These are phyloP conservation scores for Lepeophtheirus nordmannii DNA, from an alignment of 2,888 invertebrate species.

Conservation along the genomic window DNA sequence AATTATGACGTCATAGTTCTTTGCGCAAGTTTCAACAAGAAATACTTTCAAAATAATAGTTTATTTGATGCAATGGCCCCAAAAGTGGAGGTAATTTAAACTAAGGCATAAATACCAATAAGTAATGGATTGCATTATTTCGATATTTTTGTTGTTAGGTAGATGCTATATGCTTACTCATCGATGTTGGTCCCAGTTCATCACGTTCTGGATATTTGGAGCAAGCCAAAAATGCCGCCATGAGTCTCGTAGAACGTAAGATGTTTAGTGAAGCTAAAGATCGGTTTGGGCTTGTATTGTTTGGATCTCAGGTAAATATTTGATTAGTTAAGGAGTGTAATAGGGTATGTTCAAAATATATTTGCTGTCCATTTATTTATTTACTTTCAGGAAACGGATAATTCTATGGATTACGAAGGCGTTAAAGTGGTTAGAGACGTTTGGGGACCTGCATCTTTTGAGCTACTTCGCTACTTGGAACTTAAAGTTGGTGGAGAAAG, in stretches of 20 bases:
- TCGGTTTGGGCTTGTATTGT: slow-evolving; percentile 13
- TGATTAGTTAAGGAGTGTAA: not conserved
- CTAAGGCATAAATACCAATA: too few species aligned
- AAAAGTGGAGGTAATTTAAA: too few species aligned
- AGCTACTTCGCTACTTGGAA: not conserved
- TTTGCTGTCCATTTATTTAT: not conserved
- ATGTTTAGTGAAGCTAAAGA: slow-evolving; percentile 13
- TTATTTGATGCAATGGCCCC: too few species aligned
- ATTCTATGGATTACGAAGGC: not conserved
- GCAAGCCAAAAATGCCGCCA: not conserved
- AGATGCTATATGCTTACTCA: slow-evolving; percentile 13
- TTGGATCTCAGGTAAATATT: not conserved
- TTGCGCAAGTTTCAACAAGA: too few species aligned
- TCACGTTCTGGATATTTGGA: not conserved
- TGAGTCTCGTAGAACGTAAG: slow-evolving; percentile 6
- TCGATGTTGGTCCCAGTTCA: slow-evolving; percentile 17
- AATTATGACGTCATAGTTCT: too few species aligned
- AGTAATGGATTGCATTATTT: too few species aligned
- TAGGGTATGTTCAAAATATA: not conserved
- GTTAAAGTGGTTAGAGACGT: not conserved
- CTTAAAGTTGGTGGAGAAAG: not conserved
- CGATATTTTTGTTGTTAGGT: not conserved
- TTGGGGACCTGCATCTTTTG: slow-evolving; percentile 3
- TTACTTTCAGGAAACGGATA: not conserved
- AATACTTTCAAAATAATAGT: too few species aligned